Base-by-base conservation (phyloP, 30 jellyfish, hydroid and myxozoan genomes). In the Aurelia aurita region DNA sequence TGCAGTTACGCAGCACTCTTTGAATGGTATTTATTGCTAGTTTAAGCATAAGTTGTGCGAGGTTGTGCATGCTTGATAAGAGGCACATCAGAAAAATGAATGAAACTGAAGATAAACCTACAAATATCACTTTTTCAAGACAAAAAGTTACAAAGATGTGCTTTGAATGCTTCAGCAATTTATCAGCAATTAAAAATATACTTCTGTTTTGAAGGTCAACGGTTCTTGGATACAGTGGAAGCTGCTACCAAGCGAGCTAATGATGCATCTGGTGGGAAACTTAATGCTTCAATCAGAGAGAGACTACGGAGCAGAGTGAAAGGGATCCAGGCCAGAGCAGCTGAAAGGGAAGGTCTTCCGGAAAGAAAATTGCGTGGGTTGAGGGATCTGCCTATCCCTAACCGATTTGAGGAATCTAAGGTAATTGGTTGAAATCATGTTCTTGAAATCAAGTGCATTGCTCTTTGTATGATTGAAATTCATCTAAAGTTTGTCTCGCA, bases 241-340 rank as follows among this genome's bases (percentile, higher is more conserved):
- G 66, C 78, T 55, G 91, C 95, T 8, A 27, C 89, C 43, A 58
- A 68, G 14, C 87, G 69, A 25, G 75, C 90, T 12, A 19, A 26
- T 25, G 82, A 80, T 9, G 28, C 84, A 55, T 26, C 80, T 3
- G 93, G 89, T 43, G 78, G 97, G 22, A 79, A 74, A 23, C 85
- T 93, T 67, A 93, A 85, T 71, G 87, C 90, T 34, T 93, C 98
- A 14, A 85, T 93, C 28, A 84, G 90, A 77, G 98, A 93, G 66
- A 73, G 97, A 61, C 82, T 93, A 47, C 87, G 97, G 15, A 88
- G 67, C 71, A 96, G 95, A 44, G 97, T 93, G 74, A 87, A 77
- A 58, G 95, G 95, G 1, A 62, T 74, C 69, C 95, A 86, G 14
- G 95, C 89, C 3, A 61, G 39, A 67, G 51, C 89, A 6, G 88